Evolutionary conservation across 2,113 vertebrate species (phyloP).

Genomic region (Nibea albiflora): DNA sequence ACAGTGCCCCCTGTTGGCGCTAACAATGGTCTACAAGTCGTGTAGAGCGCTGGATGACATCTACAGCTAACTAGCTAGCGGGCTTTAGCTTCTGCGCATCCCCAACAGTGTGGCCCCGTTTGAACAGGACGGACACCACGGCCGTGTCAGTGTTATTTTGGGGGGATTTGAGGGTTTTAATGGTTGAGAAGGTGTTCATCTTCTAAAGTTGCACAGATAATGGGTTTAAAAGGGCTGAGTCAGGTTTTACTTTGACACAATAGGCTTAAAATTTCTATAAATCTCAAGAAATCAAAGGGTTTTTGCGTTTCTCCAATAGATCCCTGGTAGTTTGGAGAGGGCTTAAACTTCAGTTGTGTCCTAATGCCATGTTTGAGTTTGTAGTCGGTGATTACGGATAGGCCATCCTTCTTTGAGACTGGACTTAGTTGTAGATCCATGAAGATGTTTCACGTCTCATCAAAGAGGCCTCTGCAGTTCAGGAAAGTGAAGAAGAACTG

Average conservation of each 20-base stretch:
- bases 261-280: background rate
- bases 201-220: background rate
- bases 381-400: background rate
- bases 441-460: too few relatives aligned
- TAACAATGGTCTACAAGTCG: background rate
- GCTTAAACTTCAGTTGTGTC: background rate
- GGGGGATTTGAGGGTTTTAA: background rate
- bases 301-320: background rate
- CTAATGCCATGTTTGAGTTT: background rate
- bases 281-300: background rate
- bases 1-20: background rate
- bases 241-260: too few relatives aligned
- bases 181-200: background rate
- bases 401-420: too few relatives aligned
- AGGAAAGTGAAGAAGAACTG: too few relatives aligned
- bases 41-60: background rate
- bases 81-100: background rate
- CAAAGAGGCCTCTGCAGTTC: too few relatives aligned
- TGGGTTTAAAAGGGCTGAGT: background rate
- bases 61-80: conserved; percentile 22
- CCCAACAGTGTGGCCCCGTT: background rate
- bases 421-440: too few relatives aligned
- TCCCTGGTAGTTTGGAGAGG: background rate
- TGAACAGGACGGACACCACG: background rate
- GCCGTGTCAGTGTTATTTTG: background rate